Conservation (phyloP, 2,797 vertebrate species). For the Echiichthys vipera region DNA sequence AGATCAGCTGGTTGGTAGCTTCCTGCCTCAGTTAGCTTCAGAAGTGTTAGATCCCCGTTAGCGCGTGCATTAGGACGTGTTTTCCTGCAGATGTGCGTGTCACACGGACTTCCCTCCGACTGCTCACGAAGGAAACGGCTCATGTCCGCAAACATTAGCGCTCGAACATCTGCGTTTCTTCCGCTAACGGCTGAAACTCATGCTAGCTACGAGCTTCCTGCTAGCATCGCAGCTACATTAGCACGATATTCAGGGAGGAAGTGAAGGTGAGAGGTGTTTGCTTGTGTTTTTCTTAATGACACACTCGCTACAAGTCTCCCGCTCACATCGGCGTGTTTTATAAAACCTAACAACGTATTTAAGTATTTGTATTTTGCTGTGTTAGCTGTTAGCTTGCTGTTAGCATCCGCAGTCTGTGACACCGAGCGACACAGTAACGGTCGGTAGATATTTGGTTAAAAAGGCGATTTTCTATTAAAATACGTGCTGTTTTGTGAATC, state of each 20-base stretch:
- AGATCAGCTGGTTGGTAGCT: constrained; percentile 38
- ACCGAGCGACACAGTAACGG: background rate
- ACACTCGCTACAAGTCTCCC: no score
- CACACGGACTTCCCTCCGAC: rapidly evolving
- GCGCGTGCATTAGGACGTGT: background rate
- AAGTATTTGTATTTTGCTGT: no score
- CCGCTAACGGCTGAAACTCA: background rate
- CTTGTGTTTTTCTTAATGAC: background rate
- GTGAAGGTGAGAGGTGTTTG: constrained; percentile 42
- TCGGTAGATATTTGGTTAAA: rapidly evolving
- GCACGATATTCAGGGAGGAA: constrained; percentile 5
- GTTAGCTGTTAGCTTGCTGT: no score
- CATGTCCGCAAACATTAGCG: constrained; percentile 11
- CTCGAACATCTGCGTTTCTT: background rate
- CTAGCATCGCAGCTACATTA: constrained; percentile 53
- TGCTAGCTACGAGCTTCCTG: constrained; percentile 38
- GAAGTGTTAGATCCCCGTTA: background rate
- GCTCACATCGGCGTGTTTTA: no score
- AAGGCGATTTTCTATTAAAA: background rate
- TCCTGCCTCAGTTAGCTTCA: background rate
- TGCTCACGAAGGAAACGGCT: background rate
- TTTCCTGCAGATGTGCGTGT: background rate
- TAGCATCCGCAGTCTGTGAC: no score
- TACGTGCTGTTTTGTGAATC: background rate
- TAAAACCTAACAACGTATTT: no score